Base-by-base conservation (phyloP, 92 coral and sea anemone species). In the Desmophyllum pertusum region DNA sequence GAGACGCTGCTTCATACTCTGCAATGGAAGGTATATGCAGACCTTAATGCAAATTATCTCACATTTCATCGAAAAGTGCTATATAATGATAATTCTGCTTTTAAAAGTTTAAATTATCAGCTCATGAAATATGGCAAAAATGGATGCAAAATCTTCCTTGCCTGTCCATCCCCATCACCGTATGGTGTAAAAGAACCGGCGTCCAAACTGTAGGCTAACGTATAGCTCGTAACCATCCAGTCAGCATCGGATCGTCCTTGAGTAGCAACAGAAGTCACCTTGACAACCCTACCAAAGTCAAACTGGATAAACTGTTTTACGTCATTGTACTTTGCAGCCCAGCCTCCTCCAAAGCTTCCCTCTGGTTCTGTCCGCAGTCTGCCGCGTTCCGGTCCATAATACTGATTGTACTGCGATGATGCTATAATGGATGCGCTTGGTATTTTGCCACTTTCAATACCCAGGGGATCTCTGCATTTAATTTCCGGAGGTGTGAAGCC, bases 171-270 rank as follows among this genome's bases (percentile, higher is more conserved):
- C 17, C 70, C 83, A 21, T 51, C 55, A 19, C 76, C 74, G 67
- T 77, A 85, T 19, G 67, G 55, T 0, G 53, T 71, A 50, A 76
- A 85, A 0, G 65, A 38, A 0, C 77, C 79, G 17, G 37, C 77
- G n/a, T 85, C 84, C n/a, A 85, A 8, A 66, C 83, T 66, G 69
- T 86, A 92, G 0, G 96, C 89, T 68, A 95, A 72, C 0, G 85
- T 73, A 71, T 92, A 95, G 37, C 81, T 88, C 29, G 88, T 90
- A 29, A 93, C 96, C 94, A 93, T 90, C 87, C 91, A 92, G 36
- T 88, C 48, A 3, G 90, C 92, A 37, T 95, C 91, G 46, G 88
- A 78, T 30, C 96, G 75, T 37, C 98, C 98, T 83, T 95, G 98
- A 57, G 98, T 88, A 19, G 96, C 93, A 36, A 95, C 77, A 17